Evolutionary conservation across 2,888 invertebrate genomes (phyloP).

Genomic region (Athripsodes cinereus): DNA sequence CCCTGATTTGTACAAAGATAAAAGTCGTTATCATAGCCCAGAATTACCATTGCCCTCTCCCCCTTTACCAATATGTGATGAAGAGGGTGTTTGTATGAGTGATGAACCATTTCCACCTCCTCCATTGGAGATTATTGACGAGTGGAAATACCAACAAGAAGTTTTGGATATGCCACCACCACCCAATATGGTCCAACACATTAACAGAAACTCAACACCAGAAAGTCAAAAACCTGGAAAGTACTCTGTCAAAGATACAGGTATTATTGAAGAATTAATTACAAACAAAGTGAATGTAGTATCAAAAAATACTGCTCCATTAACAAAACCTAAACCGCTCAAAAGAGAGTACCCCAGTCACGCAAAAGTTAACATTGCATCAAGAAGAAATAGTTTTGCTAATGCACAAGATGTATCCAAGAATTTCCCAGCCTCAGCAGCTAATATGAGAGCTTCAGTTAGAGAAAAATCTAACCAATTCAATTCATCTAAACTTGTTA

Average conservation of each 20-base stretch:
- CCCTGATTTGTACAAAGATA: constrained; percentile 39
- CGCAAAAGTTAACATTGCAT: constrained; percentile 13
- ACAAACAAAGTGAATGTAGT: constrained; percentile 3
- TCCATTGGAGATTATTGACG: constrained; percentile 31
- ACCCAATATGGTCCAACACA: constrained; percentile 6
- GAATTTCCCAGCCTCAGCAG: constrained; percentile 16
- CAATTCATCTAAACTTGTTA: constrained; percentile 16
- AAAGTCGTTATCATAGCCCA: constrained; percentile 43
- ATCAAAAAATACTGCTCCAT: constrained; percentile 1
- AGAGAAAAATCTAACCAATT: constrained; percentile 20
- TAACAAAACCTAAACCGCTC: constrained; percentile 14
- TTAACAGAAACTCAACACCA: constrained; percentile 5
- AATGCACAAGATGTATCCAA: constrained; percentile 16
- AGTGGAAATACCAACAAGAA: constrained; percentile 24
- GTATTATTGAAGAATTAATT: neutral
- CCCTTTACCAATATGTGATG: constrained; percentile 39
- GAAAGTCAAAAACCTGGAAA: constrained; percentile 10
- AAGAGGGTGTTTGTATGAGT: constrained; percentile 53
- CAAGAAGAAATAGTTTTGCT: constrained; percentile 21
- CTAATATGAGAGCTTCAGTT: constrained; percentile 22
- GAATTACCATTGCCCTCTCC: constrained; percentile 59
- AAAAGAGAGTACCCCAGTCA: constrained; percentile 21
- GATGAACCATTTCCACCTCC: constrained; percentile 63
- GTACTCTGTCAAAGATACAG: neutral
- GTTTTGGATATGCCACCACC: constrained; percentile 12